Base-by-base conservation (phyloP, 2,888 invertebrate species). In the Nebria brevicollis region DNA sequence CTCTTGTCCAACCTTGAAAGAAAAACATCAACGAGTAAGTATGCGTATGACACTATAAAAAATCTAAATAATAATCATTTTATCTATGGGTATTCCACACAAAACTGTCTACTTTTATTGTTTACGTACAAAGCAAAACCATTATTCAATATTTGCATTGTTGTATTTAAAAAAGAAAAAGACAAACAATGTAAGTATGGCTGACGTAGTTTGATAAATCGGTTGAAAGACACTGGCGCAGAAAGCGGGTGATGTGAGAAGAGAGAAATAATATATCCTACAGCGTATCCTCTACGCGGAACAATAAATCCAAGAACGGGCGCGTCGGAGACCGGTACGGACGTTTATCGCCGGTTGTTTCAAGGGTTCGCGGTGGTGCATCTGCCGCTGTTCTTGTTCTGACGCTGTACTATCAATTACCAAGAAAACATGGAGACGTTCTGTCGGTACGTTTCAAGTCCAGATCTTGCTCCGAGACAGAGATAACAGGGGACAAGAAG, bases 321-420 rank as follows among this genome's bases (percentile, higher is more conserved):
- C 15, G 65, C 8, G 25, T 26, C n/a, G 34, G 26, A 70, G 34
- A 70, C 34, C 25, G 70, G 34, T 25, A 26, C 13, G 68, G 68
- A 26, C 26, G 65, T 72, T 77, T 77, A 70, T 77, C 70, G 72
- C 72, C n/a, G 70, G 26, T 72, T 70, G n/a, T 68, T 15, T 26
- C 34, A 13, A 26, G 54, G 54, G 54, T n/a, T 26, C 26, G 42
- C 70, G 43, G 7, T 54, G 54, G 73, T 72, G 72, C 72, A 72
- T 73, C 73, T 73, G 42, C 43, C 73, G 70, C 42, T 41, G 72
- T 13, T 66, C 25, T 73, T 78, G 66, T 78, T 65, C 77, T 73
- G 73, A 73, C 66, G 66, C 66, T 41, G 13, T 65, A 78, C 73
- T 73, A 78, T 78, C 73, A 78, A 73, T 78, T 78, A 78, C 78